Evolutionary conservation across 2,888 invertebrate species (phyloP).

Genomic region (Clusia tigrina): DNA sequence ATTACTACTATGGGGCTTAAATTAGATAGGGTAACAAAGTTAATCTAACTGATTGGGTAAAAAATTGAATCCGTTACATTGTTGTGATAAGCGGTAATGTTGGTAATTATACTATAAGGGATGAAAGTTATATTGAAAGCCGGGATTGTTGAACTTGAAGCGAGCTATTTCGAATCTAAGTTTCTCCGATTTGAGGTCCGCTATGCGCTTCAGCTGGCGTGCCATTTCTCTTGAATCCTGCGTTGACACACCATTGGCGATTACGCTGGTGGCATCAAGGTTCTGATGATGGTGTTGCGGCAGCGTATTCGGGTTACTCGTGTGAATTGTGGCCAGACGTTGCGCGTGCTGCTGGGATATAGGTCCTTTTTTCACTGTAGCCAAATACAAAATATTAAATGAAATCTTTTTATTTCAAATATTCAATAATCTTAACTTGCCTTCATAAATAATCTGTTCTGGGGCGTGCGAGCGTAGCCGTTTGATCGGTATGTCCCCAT

Average conservation of each 20-base stretch:
- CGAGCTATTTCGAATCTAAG: conserved; percentile 62
- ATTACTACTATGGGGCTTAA: too few relatives aligned
- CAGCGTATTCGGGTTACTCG: too few relatives aligned
- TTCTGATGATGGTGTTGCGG: conserved; percentile 44
- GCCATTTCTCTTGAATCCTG: conserved; percentile 55
- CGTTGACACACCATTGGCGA: conserved; percentile 32
- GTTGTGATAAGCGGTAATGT: neutral
- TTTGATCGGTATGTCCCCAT: conserved; percentile 57
- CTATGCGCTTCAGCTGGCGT: conserved; percentile 58
- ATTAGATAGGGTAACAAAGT: neutral
- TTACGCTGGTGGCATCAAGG: conserved; percentile 25
- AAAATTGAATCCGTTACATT: neutral
- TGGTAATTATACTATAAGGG: conserved; percentile 49
- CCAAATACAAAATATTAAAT: neutral
- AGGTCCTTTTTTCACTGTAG: conserved; percentile 52
- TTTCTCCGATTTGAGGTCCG: conserved; percentile 61
- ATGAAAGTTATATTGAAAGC: conserved; percentile 56
- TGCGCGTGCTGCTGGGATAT: conserved; percentile 25
- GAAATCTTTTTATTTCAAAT: neutral
- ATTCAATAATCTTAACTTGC: too few relatives aligned
- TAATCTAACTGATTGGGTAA: neutral
- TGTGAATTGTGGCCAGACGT: conserved; percentile 29
- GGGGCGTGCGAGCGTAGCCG: conserved; percentile 48
- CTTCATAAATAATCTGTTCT: conserved; percentile 58
- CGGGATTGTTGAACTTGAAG: conserved; percentile 63